Base-by-base conservation (phyloP, 2,113 vertebrate genomes). In the Cyprinodon variegatus region DNA sequence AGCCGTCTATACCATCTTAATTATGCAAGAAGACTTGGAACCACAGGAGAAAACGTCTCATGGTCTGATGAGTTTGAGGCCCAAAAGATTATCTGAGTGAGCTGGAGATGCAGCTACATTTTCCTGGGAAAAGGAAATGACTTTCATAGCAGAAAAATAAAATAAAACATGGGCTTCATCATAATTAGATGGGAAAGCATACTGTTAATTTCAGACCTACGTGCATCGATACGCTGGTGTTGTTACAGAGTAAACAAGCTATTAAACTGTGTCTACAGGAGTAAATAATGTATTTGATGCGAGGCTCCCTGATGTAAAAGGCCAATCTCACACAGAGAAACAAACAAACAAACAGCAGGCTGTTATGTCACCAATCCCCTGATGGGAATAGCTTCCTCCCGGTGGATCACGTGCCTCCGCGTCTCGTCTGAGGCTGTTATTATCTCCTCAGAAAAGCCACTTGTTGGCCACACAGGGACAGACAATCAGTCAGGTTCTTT, bases 321-420 rank as follows among this genome's bases (percentile, higher is more conserved):
- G 50, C 20, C 20, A 20, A 57, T 57, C 50, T 57, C 50, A n/a
- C 50, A n/a, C 14, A 14, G 50, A n/a, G 50, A 57, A 20, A n/a
- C 50, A n/a, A 57, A 61, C 59, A 84, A 76, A 89, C 70, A 86
- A 81, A 86, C 83, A 82, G 72, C 81, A 41, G 22, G 73, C 40
- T 14, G 65, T 87, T 84, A 82, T 72, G 68, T 84, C 81, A 82
- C 67, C 61, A 5, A 50, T 63, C 68, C 65, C 84, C 83, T 37
- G 69, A 61, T 72, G 80, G 79, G 82, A 76, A 65, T 2, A 76
- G 41, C 45, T 61, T 73, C 66, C 66, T 43, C 65, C 29, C 29
- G 15, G 11, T 46, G 29, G 36, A 45, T 78, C 78, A 72, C 3
- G 40, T 40, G 65, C 63, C 43, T 45, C 11, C 37, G 70, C 0